Base-by-base conservation (phyloP, 2,888 invertebrate genomes). In the Sesia bembeciformis region DNA sequence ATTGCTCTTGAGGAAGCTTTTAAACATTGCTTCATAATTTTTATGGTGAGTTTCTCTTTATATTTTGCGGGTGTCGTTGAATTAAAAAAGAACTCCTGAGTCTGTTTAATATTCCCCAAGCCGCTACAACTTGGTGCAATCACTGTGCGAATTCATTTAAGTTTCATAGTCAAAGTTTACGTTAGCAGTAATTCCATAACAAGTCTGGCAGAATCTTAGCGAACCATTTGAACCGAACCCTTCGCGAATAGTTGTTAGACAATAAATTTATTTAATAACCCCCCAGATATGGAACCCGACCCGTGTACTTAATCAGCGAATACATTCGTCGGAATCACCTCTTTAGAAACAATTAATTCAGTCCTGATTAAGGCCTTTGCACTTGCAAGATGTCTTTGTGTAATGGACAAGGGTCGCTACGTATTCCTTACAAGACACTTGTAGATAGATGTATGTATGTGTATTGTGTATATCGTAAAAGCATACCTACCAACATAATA, bases 221-320 rank as follows among this genome's bases (percentile, higher is more conserved):
- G 63, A 68, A 75, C 75, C 78, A 74, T 78, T 81, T 67, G 76
- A 78, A 71, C 74, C 71, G 72, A 72, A 68, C 70, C 78, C 81
- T 78, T 79, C 73, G 70, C 78, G 76, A 79, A 81, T 83, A 85
- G 83, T 81, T 77, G 71, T 72, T 72, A 81, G 78, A 86, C 85
- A 86, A 86, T 86, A 87, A 87, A 88, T 88, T 86, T 84, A 86
- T 82, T 85, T 83, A 84, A 86, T 85, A 83, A 84, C 46, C 46
- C 86, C 74, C 73, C 68, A 65, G 72, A 72, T 75, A 68, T 64
- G 71, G 46, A 46, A 23, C 46, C 76, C 77, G 70, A 80, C 78
- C 75, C 78, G 73, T 76, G 69, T 78, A 80, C 78, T 84, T 84
- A 84, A 87, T 87, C 84, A 84, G 76, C 68, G 74, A 75, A 78